Conservation (phyloP, 2,888 invertebrate species). For the Ctenicera cuprea region DNA sequence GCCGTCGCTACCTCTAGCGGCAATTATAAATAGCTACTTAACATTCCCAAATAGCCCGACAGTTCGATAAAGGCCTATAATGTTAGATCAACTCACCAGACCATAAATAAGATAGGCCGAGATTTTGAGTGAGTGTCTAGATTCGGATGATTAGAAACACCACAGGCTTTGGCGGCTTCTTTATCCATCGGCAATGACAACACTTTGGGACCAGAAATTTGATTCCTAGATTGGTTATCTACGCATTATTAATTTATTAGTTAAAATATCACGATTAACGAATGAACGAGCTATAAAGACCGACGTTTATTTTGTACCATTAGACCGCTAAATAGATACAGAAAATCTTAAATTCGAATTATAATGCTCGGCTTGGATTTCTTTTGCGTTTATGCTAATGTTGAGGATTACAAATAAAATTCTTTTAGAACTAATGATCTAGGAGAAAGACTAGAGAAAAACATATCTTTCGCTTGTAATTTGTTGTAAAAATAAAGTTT, state of each 20-base stretch:
- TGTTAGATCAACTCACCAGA: conserved; percentile 69
- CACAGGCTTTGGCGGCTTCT: conserved; percentile 63
- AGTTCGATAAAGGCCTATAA: conserved; percentile 66
- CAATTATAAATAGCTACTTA: conserved; percentile 71
- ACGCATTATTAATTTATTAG: conserved; percentile 54
- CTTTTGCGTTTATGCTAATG: conserved; percentile 25
- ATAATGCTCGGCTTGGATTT: conserved; percentile 9
- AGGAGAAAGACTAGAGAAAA: no score
- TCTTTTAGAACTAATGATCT: background rate
- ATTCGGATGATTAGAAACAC: conserved; percentile 68
- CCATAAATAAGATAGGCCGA: conserved; percentile 71
- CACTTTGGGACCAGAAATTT: conserved; percentile 65
- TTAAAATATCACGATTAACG: conserved; percentile 48
- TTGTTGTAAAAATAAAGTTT: no score
- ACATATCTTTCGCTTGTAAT: no score
- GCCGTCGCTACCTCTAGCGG: conserved; percentile 64
- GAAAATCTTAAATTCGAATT: background rate
- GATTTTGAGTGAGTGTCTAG: conserved; percentile 70
- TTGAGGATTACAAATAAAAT: background rate
- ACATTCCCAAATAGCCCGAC: conserved; percentile 69
- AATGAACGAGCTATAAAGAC: conserved; percentile 29
- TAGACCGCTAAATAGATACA: conserved; percentile 5
- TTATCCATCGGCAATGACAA: conserved; percentile 65
- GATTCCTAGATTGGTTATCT: conserved; percentile 65
- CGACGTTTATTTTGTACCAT: conserved; percentile 10